Base-by-base conservation (phyloP, 1,140 invertebrate genomes). In the Brachystomella parvula region DNA sequence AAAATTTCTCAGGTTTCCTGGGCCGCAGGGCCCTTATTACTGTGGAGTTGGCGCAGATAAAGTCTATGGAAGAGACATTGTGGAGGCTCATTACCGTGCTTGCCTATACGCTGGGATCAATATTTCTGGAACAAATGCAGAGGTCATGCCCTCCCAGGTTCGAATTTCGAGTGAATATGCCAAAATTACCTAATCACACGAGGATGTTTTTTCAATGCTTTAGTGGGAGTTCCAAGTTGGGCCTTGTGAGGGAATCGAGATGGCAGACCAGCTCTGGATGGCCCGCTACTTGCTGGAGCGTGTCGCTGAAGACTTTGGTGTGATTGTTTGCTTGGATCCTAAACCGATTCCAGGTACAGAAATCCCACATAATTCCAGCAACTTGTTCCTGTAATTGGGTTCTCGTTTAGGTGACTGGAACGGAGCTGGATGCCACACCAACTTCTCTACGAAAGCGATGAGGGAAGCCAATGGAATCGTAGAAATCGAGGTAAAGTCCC, bases 31-130 rank as follows among this genome's bases (percentile, higher is more conserved):
- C 2, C 94, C 94, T 0, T 96, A 96, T 78, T 96, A 96, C 77
- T 98, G 95, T 74, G 95, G 92, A 47, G 94, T 95, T 9, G 95
- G 96, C 2, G 91, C 94, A 6, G 86, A 95, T 75, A 92, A 90
- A 76, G 92, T 95, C 0, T 92, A 90, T 69, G 96, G 91, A 0
- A 83, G 96, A 28, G 94, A 98, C 78, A 87, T 98, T 63, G 90
- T 95, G 2, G 85, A 75, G 59, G 67, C 74, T 17, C 74, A 75
- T 53, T 75, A 75, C 82, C 39, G 75, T 32, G 86, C 86, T 62
- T 94, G 90, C 75, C 80, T 97, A 1, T 96, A 92, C 76, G 89
- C 94, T 62, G 94, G 94, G 17, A 83, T 97, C 47, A 87, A 89
- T 53, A 87, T 98, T 65, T 84, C 87, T 63, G 94, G 94, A 24